Conservation (phyloP, 2,888 invertebrate genomes). For the Temnothorax unifasciatus region DNA sequence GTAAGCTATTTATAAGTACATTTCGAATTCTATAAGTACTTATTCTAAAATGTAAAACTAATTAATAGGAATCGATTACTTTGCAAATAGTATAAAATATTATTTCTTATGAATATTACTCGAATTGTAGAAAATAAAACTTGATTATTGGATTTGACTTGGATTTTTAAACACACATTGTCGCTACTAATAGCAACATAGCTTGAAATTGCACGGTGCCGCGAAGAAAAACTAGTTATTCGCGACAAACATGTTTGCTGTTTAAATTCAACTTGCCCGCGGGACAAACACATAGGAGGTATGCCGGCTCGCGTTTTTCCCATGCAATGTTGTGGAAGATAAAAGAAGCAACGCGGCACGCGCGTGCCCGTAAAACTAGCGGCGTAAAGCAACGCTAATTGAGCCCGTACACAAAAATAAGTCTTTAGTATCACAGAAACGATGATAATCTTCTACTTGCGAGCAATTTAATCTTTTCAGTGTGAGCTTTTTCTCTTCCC, state of each 20-base stretch:
- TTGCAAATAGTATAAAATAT: not conserved
- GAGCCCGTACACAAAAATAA: constrained; percentile 29
- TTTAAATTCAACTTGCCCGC: constrained; percentile 43
- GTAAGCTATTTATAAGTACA: not conserved
- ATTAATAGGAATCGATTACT: not conserved
- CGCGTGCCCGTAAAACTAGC: constrained; percentile 35
- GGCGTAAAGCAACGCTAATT: constrained; percentile 47
- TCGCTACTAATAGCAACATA: constrained; percentile 3
- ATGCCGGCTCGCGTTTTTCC: constrained; percentile 15
- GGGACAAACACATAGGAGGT: constrained; percentile 30
- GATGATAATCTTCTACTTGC: constrained; percentile 17
- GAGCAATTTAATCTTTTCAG: constrained; percentile 19
- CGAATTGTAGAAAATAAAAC: not conserved
- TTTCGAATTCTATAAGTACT: not conserved
- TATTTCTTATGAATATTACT: not conserved
- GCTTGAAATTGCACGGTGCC: constrained; percentile 30
- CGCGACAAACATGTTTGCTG: constrained; percentile 47
- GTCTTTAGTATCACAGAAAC: constrained; percentile 13
- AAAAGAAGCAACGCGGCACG: constrained; percentile 24
- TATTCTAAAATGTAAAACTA: not conserved
- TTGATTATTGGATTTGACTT: not conserved
- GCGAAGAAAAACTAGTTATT: constrained; percentile 44
- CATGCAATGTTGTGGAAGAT: constrained; percentile 16
- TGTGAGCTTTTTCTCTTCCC: not conserved
- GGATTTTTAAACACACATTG: not conserved